phyloP scores from a whole-genome alignment of 2,113 vertebrate species.

The Xyliphius kryptos region DNA sequence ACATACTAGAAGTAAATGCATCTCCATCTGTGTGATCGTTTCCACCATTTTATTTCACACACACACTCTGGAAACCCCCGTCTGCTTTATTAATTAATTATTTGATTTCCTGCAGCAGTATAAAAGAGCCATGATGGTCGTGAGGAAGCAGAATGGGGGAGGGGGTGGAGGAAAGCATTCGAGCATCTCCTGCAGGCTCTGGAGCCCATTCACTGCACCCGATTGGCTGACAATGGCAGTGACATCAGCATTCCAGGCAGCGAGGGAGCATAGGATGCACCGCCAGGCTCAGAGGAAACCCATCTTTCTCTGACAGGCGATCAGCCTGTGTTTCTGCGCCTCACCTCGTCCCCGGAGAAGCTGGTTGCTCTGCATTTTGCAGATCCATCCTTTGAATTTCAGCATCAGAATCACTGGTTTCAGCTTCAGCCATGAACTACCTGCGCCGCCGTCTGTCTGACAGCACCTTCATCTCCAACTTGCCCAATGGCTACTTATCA shows the following conservation, averaged over 20 bases:
- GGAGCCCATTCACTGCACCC: conserved; percentile 35
- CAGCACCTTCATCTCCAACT: conserved; percentile 94
- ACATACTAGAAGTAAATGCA: neutral
- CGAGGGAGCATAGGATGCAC: conserved; percentile 53
- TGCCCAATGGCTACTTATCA: conserved; percentile 93
- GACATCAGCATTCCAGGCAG: conserved; percentile 48
- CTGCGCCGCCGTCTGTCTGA: conserved; percentile 88
- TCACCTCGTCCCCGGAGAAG: no score
- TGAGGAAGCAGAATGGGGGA: conserved; percentile 62
- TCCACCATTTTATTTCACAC: conserved; percentile 26
- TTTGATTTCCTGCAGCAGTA: conserved; percentile 28
- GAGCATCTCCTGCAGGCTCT: conserved; percentile 55
- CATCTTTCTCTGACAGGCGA: conserved; percentile 47
- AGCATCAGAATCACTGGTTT: conserved; percentile 13
- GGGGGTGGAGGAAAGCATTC: conserved; percentile 46
- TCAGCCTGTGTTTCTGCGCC: conserved; percentile 30
- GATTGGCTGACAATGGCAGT: conserved; percentile 55
- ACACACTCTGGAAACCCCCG: conserved; percentile 50
- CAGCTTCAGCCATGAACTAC: conserved; percentile 81
- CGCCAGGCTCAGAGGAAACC: conserved; percentile 51
- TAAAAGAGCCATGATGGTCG: conserved; percentile 46
- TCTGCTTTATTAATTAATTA: conserved; percentile 23
- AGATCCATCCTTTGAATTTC: conserved; percentile 26
- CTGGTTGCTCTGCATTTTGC: conserved; percentile 10
- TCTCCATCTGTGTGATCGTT: neutral